Evolutionary conservation across 2,888 invertebrate genomes (phyloP).

Genomic region (Hypomecis atomaria): DNA sequence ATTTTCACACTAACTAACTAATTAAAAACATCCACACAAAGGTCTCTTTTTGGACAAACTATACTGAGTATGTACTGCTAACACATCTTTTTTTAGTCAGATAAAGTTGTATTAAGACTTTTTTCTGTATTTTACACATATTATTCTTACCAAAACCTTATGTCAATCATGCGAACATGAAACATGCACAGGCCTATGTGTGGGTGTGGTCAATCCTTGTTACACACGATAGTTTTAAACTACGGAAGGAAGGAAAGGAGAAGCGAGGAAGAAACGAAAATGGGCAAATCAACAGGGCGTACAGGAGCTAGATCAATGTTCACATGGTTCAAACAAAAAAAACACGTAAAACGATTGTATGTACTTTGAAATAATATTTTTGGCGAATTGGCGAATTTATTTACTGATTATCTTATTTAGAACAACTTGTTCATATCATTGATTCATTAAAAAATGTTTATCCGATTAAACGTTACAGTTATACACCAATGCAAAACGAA

Average conservation of each 20-base stretch:
- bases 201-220: not conserved
- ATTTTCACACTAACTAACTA: no score
- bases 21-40: no score
- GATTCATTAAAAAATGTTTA: no score
- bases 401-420: no score
- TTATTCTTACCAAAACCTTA: not conserved
- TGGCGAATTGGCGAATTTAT: no score
- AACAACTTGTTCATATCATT: no score
- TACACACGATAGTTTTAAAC: constrained; percentile 10
- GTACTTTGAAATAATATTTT: not conserved
- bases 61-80: no score
- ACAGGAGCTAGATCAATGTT: constrained; percentile 35
- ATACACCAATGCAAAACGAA: no score
- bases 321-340: not conserved
- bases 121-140: not conserved
- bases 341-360: not conserved
- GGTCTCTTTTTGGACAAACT: no score
- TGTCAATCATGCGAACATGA: constrained; percentile 4
- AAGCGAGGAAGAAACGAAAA: constrained; percentile 41
- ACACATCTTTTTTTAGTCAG: no score
- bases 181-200: constrained; percentile 2
- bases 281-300: constrained; percentile 71
- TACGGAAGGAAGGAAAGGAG: constrained; percentile 23
- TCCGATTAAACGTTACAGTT: no score
- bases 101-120: no score